These are phyloP conservation scores for Damaliscus lunatus DNA, from an alignment of 2,113 vertebrate genomes.

Conservation along the genomic window DNA sequence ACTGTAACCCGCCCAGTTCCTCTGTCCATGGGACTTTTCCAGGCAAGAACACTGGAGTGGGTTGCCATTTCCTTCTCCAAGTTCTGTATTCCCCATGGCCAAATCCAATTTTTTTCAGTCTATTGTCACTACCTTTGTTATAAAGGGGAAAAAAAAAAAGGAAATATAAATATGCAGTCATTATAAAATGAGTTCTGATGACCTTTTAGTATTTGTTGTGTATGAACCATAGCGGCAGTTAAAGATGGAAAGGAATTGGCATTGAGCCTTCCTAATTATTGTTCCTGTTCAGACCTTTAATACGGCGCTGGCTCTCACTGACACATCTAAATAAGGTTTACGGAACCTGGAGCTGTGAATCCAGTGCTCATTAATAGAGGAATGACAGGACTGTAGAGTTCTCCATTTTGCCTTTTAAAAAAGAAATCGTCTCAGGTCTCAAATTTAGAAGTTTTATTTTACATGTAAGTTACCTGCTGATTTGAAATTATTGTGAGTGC, in stretches of 20 bases:
- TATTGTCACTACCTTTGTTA: background rate
- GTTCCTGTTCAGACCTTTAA: slow-evolving; percentile 73
- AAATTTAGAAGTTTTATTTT: slow-evolving; percentile 53
- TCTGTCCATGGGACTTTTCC: background rate
- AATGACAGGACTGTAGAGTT: slow-evolving; percentile 38
- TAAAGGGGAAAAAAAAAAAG: background rate
- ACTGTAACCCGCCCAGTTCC: background rate
- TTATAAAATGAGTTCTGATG: slow-evolving; percentile 67
- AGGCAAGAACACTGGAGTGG: background rate
- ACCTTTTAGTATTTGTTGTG: slow-evolving; percentile 75
- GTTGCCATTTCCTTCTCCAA: background rate
- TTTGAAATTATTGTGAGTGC: slow-evolving; percentile 38
- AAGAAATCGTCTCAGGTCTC: slow-evolving; percentile 36
- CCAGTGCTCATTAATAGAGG: slow-evolving; percentile 71
- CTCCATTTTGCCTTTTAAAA: slow-evolving; percentile 58
- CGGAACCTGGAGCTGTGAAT: slow-evolving; percentile 65
- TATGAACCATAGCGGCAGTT: slow-evolving; percentile 66
- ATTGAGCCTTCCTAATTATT: slow-evolving; percentile 79
- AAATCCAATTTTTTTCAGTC: background rate
- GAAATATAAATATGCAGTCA: slow-evolving; percentile 71
- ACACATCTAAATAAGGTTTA: slow-evolving; percentile 75
- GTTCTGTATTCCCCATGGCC: background rate
- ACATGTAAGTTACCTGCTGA: slow-evolving; percentile 3
- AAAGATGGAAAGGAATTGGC: slow-evolving; percentile 78
- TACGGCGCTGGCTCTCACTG: slow-evolving; percentile 68